A percentile compares a stretch with the other conserved stretches of the same genome.
phyloP scores from a whole-genome alignment of 2,797 vertebrate species.

The Emys orbicularis region DNA sequence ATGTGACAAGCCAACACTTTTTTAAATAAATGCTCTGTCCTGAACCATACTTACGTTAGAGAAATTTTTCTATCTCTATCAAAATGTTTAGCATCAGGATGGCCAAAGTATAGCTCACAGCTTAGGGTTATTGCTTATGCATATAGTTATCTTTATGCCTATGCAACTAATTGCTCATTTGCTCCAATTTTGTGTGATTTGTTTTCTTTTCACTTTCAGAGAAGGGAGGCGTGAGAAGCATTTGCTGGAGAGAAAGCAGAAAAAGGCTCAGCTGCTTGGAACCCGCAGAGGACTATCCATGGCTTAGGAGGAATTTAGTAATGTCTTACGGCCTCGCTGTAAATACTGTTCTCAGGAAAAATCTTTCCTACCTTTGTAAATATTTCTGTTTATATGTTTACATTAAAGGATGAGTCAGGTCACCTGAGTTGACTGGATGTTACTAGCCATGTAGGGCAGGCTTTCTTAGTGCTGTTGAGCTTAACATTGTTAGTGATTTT shows the following conservation, averaged over 20 bases:
- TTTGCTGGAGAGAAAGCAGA: constrained; percentile 85
- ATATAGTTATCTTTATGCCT: neutral
- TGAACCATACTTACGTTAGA: neutral
- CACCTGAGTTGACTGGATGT: neutral
- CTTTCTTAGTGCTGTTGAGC: neutral
- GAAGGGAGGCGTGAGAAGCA: constrained; percentile 84
- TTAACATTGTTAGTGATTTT: rapidly evolving
- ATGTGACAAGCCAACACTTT: neutral
- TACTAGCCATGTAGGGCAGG: neutral
- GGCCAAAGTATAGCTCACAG: neutral
- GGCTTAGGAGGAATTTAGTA: constrained; percentile 58
- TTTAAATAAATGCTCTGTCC: neutral
- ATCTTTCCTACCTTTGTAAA: constrained; percentile 62
- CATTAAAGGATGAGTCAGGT: neutral
- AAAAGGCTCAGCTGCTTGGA: constrained; percentile 86
- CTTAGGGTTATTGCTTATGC: neutral
- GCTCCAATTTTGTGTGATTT: neutral
- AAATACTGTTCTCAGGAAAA: constrained; percentile 48
- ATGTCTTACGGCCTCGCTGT: neutral
- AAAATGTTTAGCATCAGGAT: neutral
- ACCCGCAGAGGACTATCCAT: constrained; percentile 87
- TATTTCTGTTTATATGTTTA: constrained; percentile 54
- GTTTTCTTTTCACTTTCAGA: constrained; percentile 73
- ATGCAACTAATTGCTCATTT: neutral
- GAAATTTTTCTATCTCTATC: neutral